Percentiles rank a stretch among this genome's conserved stretches.
These are phyloP conservation scores for Gymnopithys bicolor DNA, from an alignment of 2,797 vertebrate species.

Conservation along the genomic window DNA sequence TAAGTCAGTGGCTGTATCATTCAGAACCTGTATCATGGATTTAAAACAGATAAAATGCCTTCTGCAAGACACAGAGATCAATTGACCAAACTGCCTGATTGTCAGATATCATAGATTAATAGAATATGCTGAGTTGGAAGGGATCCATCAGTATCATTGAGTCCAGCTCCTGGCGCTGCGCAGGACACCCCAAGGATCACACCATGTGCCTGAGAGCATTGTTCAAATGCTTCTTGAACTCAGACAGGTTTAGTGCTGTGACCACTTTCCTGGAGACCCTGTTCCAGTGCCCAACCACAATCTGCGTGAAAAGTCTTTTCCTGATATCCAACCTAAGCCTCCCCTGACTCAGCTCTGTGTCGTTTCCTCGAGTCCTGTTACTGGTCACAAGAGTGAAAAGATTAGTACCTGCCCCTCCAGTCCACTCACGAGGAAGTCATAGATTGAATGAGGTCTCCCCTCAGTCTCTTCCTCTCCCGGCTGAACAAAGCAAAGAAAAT, in stretches of 20 bases:
- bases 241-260: background rate
- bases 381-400: background rate
- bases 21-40: background rate
- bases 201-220: background rate
- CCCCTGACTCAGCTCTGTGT: background rate
- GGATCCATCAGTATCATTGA: background rate
- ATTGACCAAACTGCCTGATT: background rate
- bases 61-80: background rate
- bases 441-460: background rate
- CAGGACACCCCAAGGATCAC: background rate
- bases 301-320: background rate
- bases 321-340: background rate
- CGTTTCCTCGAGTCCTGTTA: background rate
- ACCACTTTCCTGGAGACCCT: background rate
- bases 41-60: background rate
- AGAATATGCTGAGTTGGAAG: background rate
- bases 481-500: background rate
- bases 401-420: rapidly evolving
- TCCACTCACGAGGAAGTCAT: background rate
- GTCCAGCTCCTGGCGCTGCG: background rate
- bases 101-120: background rate
- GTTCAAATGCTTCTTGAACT: background rate
- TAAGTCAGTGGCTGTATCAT: background rate
- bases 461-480: background rate
- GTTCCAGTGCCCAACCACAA: background rate